phyloP scores from a whole-genome alignment of 2,888 invertebrate species.

The Drosophila cognata region DNA sequence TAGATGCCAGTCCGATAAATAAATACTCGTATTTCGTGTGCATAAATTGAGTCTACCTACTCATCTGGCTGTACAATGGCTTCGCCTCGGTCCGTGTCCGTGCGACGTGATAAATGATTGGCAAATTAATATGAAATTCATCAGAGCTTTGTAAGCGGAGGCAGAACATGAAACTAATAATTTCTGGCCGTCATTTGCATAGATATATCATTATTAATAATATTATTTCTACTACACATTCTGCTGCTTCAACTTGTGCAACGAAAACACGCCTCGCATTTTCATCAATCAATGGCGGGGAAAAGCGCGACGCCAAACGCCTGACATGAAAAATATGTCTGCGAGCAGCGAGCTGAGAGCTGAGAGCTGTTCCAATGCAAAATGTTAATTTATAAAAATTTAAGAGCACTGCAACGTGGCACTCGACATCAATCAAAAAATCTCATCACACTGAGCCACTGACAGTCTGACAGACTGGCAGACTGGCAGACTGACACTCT shows the following conservation, averaged over 20 bases:
- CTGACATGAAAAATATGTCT: slow-evolving; percentile 76
- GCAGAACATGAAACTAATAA: slow-evolving; percentile 70
- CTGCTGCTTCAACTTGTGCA: neutral
- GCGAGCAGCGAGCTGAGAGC: slow-evolving; percentile 36
- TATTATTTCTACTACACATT: slow-evolving; percentile 43
- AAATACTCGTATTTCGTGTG: neutral
- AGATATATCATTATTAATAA: slow-evolving; percentile 79
- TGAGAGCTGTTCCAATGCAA: slow-evolving; percentile 56
- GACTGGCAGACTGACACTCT: slow-evolving; percentile 29
- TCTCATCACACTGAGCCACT: slow-evolving; percentile 60
- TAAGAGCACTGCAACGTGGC: slow-evolving; percentile 70
- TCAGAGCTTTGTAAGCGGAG: slow-evolving; percentile 29
- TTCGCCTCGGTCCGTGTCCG: neutral
- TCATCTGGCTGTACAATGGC: neutral
- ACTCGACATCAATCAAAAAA: slow-evolving; percentile 74
- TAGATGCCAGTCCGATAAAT: neutral
- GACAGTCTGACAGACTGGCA: slow-evolving; percentile 55
- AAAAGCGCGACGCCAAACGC: slow-evolving; percentile 24
- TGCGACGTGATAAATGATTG: slow-evolving; percentile 66
- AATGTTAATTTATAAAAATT: slow-evolving; percentile 82
- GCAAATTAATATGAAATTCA: slow-evolving; percentile 73
- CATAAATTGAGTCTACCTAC: neutral
- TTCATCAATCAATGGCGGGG: slow-evolving; percentile 67
- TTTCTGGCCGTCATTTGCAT: slow-evolving; percentile 73
- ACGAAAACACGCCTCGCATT: slow-evolving; percentile 66